Conservation (phyloP, 2,888 invertebrate genomes). For the Phrixothrix hirtus region DNA sequence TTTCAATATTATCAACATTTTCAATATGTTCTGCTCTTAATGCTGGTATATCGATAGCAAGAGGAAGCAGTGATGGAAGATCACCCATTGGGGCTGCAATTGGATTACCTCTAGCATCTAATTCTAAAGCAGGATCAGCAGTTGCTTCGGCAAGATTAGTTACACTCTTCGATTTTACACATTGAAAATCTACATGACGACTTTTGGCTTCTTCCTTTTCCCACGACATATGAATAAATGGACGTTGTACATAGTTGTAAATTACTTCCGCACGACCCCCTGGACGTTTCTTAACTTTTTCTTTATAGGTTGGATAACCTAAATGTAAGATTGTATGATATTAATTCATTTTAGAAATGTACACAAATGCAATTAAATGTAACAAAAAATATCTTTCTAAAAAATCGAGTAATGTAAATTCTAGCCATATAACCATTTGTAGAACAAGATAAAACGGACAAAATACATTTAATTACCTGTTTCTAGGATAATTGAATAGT, state of each 20-base stretch:
- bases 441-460: too few relatives aligned
- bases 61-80: slow-evolving; percentile 42
- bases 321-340: too few relatives aligned
- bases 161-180: slow-evolving; percentile 96
- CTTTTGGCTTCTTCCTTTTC: slow-evolving; percentile 99
- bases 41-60: slow-evolving; percentile 40
- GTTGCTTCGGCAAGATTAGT: slow-evolving; percentile 95
- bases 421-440: too few relatives aligned
- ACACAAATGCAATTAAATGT: too few relatives aligned
- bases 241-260: slow-evolving; percentile 99
- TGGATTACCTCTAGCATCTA: slow-evolving; percentile 64
- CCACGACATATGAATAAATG: slow-evolving; percentile 99
- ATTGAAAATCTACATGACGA: slow-evolving; percentile 98
- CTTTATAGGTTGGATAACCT: slow-evolving; percentile 98
- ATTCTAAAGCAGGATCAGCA: slow-evolving; percentile 79
- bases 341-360: too few relatives aligned
- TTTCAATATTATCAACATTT: slow-evolving; percentile 45
- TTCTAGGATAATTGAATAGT: too few relatives aligned
- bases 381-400: too few relatives aligned
- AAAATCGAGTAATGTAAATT: too few relatives aligned
- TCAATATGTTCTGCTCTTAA: slow-evolving; percentile 34
- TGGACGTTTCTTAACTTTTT: slow-evolving; percentile 94
- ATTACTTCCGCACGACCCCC: slow-evolving; percentile 96
- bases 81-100: slow-evolving; percentile 46
- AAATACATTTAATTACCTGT: too few relatives aligned